Evolutionary conservation across 2,888 invertebrate species (phyloP).

Genomic region (Leucoma salicis): DNA sequence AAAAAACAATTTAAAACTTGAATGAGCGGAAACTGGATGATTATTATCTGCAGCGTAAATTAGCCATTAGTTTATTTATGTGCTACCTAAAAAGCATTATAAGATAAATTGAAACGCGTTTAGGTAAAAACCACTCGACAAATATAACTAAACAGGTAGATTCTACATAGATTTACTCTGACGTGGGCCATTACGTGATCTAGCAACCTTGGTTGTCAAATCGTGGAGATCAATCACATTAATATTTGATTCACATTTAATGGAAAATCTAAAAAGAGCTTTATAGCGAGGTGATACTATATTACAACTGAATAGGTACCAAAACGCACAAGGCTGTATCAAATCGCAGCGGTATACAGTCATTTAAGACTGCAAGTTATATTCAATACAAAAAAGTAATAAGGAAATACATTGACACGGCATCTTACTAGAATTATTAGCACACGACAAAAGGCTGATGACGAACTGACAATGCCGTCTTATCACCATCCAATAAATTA

Average conservation of each 20-base stretch:
- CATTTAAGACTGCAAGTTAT: constrained; percentile 17
- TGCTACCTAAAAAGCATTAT: constrained; percentile 31
- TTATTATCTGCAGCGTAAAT: constrained; percentile 27
- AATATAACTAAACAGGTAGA: constrained; percentile 15
- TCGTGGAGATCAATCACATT: constrained; percentile 49
- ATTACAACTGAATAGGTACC: constrained; percentile 18
- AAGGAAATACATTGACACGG: not conserved
- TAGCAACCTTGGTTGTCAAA: constrained; percentile 41
- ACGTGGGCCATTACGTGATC: constrained; percentile 6
- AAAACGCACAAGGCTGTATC: constrained; percentile 40
- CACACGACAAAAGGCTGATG: too few relatives aligned
- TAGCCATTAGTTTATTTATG: constrained; percentile 40
- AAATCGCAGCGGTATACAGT: constrained; percentile 32
- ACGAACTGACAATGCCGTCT: too few relatives aligned
- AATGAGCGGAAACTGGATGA: constrained; percentile 17
- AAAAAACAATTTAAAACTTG: constrained; percentile 25
- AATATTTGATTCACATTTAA: constrained; percentile 57
- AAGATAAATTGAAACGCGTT: constrained; percentile 24
- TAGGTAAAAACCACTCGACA: constrained; percentile 23
- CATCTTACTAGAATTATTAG: too few relatives aligned
- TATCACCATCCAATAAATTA: too few relatives aligned
- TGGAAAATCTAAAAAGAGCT: constrained; percentile 48
- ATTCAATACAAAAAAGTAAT: constrained; percentile 1
- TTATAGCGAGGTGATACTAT: constrained; percentile 19
- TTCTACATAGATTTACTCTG: constrained; percentile 1